Base-by-base conservation (phyloP, 2,797 vertebrate genomes). In the Pseudochromis fuscus region DNA sequence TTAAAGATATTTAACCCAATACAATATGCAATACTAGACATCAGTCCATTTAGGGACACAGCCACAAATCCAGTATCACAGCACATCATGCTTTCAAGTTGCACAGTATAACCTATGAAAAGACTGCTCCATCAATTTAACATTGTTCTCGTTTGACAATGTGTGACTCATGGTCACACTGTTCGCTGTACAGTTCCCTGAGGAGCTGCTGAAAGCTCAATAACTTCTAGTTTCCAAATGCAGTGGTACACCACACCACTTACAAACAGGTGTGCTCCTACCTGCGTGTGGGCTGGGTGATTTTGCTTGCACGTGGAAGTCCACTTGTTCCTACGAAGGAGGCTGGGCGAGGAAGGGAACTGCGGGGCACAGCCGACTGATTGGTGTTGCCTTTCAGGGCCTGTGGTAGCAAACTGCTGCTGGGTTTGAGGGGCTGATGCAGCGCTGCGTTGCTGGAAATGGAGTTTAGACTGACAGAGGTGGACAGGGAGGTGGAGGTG, bases 321-420 rank as follows among this genome's bases (percentile, higher is more conserved):
- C 95, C 95, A 64, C 94, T 95, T 35, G 94, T 93, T 56, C 93
- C 94, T 0, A 95, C 91, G 72, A 97, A 94, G 87, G 98, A 88
- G 0, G 97, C 96, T 0, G 97, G 97, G 64, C 97, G 95, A 9
- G 98, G 97, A 59, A 99, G 96, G 45, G 95, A 96, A 66, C 97
- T 98, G 87, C 98, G 96, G 3, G 81, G 72, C 30, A 56, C 8
- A 0, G 75, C 49, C 1, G 60, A 46, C 60, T 86, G 90, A 79
- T 42, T 81, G 67, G 56, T 57, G 35, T 87, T 76, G 73, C 88
- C 86, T 90, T 99, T 99, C 80, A 94, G 94, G 62, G 95, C 94
- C 58, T 88, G 91, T 27, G 95, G 93, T 5, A 96, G 94, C 60
- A 96, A 94, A 30, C 95, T 94, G 58, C 92, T 88, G 42, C 93